Evolutionary conservation across 2,113 vertebrate species (phyloP).

Genomic region (Numenius arquata): DNA sequence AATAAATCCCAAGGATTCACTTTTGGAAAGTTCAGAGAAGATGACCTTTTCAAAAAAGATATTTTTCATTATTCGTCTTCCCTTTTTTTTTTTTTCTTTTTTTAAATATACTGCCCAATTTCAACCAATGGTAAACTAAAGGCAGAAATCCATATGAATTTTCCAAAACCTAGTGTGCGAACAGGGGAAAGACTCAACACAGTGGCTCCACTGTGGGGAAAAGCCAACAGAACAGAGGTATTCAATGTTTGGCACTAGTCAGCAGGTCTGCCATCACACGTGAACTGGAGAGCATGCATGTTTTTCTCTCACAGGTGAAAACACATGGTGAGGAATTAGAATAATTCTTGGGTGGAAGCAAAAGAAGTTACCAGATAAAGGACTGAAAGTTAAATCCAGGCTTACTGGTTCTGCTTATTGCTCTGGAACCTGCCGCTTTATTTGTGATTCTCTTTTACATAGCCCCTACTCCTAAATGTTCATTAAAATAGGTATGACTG

Average conservation of each 20-base stretch:
- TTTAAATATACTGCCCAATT: background rate
- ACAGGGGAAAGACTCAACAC: background rate
- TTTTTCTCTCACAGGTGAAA: background rate
- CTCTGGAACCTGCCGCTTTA: background rate
- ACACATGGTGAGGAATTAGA: background rate
- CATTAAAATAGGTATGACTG: background rate
- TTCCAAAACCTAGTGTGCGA: background rate
- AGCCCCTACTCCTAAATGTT: background rate
- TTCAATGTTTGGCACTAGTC: background rate
- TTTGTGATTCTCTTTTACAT: background rate
- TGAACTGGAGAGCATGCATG: fast-evolving
- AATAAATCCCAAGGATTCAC: background rate
- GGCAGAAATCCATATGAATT: background rate
- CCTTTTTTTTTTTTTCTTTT: background rate
- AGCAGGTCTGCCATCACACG: background rate
- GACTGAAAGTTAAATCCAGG: background rate
- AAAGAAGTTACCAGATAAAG: background rate
- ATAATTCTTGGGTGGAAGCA: background rate
- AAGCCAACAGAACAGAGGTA: background rate
- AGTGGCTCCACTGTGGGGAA: background rate
- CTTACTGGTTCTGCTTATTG: background rate
- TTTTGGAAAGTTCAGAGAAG: background rate
- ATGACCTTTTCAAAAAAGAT: background rate
- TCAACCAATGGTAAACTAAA: background rate
- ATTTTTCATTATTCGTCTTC: background rate